These are phyloP conservation scores for Hydriomena furcata DNA, from an alignment of 2,888 invertebrate genomes.

Conservation along the genomic window DNA sequence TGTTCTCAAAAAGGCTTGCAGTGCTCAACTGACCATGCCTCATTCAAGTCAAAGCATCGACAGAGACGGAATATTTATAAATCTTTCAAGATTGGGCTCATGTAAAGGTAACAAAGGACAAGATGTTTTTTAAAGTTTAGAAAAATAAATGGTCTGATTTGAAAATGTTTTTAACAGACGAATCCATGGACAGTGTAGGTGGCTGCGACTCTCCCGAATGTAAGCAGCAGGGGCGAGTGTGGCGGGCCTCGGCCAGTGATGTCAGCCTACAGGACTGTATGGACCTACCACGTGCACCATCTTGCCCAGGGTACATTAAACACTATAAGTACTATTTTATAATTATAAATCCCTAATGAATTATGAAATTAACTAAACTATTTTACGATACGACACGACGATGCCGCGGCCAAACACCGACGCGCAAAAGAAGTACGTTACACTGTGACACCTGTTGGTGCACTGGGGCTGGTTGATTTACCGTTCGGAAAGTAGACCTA, in stretches of 20 bases:
- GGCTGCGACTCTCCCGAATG: conserved; percentile 51
- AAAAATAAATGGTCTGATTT: too few relatives aligned
- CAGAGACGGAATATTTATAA: conserved; percentile 68
- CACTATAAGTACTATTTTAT: too few relatives aligned
- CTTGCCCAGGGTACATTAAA: conserved; percentile 53
- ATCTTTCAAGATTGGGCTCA: conserved; percentile 58
- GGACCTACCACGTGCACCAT: conserved; percentile 55
- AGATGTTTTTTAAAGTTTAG: neutral
- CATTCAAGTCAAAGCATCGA: conserved; percentile 66
- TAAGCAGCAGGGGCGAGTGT: conserved; percentile 41
- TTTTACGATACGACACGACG: neutral
- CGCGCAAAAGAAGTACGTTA: neutral
- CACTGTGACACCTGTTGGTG: conserved; percentile 7
- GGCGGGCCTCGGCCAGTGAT: conserved; percentile 64
- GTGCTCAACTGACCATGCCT: conserved; percentile 65
- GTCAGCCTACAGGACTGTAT: conserved; percentile 51
- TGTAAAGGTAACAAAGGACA: conserved; percentile 51
- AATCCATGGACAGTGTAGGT: conserved; percentile 58
- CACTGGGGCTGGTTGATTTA: neutral
- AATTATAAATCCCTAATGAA: too few relatives aligned
- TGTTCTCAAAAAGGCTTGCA: conserved; percentile 66
- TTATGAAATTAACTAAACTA: too few relatives aligned
- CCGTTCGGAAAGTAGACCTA: neutral
- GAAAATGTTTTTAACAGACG: conserved; percentile 43
- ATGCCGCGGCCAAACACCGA: neutral